Evolutionary conservation across 2,888 invertebrate species (phyloP), one percentile per base, ranked within the genome.

Genomic region (Blastobasis lacticolella): DNA sequence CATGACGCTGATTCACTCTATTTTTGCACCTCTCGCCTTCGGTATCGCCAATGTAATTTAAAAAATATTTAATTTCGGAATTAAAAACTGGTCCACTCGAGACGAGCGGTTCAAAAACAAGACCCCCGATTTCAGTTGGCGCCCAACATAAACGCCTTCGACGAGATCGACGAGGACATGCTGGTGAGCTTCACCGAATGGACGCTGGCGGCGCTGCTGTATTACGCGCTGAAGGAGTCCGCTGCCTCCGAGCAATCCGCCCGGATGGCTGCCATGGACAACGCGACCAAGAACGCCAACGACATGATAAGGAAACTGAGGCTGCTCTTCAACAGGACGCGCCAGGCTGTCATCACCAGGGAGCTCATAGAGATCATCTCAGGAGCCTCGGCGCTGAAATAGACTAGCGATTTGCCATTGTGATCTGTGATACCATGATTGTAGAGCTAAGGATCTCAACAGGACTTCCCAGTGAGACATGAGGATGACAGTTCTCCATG

Each of bases 331-430:
- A 94, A 94, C 86, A 87, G 94, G 63, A 95, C 94, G 40, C 88
- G 94, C 60, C 94, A 95, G 75, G 92, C 94, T 52, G 96, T 96
- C 71, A 96, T 96, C 81, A 96, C 96, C 43, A 90, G 94, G 63
- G 96, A 96, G 75, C 90, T 96, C 63, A 96, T 95, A 69, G 96
- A 96, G 89, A 96, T 96, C 81, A 96, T 96, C 70, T 96, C 96
- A 49, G 96, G 96, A 62, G 96, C 96, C 46, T 92, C 95, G 37
- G 95, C 9, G 42, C 42, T n/a, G 9, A n/a, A n/a, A 23, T 23
- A 23, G 23, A 23, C 23, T 23, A 23, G 23, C 23, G 23, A 23
- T 23, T 23, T 23, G 23, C 23, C 3, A 23, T 23, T 23, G 23
- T 23, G 23, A 23, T 23, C 23, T 23, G 23, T 23, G 23, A 23